Conservation (phyloP, 2,888 invertebrate genomes). For the Prenolepis imparis region DNA sequence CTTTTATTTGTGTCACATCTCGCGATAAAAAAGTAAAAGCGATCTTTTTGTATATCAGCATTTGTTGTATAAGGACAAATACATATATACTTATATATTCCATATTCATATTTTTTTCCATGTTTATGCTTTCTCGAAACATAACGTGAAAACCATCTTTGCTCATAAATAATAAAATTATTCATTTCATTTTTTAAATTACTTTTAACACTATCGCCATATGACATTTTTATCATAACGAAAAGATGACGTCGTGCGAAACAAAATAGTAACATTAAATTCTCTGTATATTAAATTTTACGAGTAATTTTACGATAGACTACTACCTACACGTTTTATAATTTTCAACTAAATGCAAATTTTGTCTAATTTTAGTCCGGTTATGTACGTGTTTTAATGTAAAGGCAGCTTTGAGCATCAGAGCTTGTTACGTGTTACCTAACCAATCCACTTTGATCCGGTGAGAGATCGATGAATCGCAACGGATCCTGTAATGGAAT, state of each 20-base stretch:
- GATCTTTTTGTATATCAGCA: not conserved
- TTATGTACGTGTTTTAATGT: slow-evolving; percentile 32
- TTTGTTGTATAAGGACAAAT: not conserved
- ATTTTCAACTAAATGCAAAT: slow-evolving; percentile 35
- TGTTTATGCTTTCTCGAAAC: not conserved
- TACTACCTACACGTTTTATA: not conserved
- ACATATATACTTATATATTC: not conserved
- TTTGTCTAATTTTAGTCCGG: slow-evolving; percentile 20
- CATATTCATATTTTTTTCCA: not conserved
- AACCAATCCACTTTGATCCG: slow-evolving; percentile 48
- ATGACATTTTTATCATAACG: not conserved
- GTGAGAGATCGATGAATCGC: slow-evolving; percentile 44
- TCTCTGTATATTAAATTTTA: not conserved
- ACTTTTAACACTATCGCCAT: not conserved
- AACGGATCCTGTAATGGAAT: slow-evolving; percentile 34
- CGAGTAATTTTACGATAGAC: not conserved
- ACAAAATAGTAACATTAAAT: not conserved
- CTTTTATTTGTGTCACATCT: not conserved
- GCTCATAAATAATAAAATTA: slow-evolving; percentile 3
- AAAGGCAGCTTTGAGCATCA: slow-evolving; percentile 33
- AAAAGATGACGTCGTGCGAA: not conserved
- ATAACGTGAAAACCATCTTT: not conserved
- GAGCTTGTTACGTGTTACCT: slow-evolving; percentile 36
- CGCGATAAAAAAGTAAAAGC: not conserved
- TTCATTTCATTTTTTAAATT: not conserved